Conservation (phyloP, 35 echinoderm and acorn worm genomes). For the Anneissia japonica region DNA sequence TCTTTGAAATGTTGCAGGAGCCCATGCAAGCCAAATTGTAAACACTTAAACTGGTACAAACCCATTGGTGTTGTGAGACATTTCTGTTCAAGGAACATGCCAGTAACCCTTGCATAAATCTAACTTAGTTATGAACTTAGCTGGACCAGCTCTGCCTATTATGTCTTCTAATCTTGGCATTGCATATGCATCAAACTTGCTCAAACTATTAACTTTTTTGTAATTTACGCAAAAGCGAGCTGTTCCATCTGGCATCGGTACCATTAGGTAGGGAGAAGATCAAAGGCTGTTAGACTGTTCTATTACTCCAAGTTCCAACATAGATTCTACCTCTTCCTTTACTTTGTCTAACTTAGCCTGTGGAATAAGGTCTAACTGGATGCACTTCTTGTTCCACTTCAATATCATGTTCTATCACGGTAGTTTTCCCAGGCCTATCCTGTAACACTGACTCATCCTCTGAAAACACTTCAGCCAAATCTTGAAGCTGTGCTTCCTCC, state of each 20-base stretch:
- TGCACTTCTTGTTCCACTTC: neutral
- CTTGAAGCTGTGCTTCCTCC: neutral
- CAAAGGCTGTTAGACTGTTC: slow-evolving; percentile 19
- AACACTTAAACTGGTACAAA: too few relatives aligned
- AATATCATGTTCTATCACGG: slow-evolving; percentile 16
- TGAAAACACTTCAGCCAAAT: neutral
- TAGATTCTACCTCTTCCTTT: slow-evolving; percentile 21
- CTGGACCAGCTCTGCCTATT: slow-evolving; percentile 19
- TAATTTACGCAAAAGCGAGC: slow-evolving; percentile 42
- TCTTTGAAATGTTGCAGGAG: too few relatives aligned
- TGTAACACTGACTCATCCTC: neutral
- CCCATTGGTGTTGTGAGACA: too few relatives aligned
- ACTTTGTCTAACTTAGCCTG: slow-evolving; percentile 2
- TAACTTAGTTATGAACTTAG: slow-evolving; percentile 9
- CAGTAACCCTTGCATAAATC: too few relatives aligned
- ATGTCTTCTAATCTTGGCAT: slow-evolving; percentile 57
- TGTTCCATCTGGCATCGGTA: slow-evolving; percentile 18
- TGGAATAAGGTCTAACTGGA: slow-evolving; percentile 26
- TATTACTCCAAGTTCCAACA: slow-evolving; percentile 45
- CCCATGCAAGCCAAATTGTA: too few relatives aligned
- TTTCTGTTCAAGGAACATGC: too few relatives aligned
- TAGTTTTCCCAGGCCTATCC: slow-evolving; percentile 10
- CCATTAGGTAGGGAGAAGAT: slow-evolving; percentile 14
- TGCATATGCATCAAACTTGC: slow-evolving; percentile 51
- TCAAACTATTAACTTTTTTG: slow-evolving; percentile 28